Conservation (phyloP, 2,888 invertebrate genomes). For the Neoaliturus tenellus region DNA sequence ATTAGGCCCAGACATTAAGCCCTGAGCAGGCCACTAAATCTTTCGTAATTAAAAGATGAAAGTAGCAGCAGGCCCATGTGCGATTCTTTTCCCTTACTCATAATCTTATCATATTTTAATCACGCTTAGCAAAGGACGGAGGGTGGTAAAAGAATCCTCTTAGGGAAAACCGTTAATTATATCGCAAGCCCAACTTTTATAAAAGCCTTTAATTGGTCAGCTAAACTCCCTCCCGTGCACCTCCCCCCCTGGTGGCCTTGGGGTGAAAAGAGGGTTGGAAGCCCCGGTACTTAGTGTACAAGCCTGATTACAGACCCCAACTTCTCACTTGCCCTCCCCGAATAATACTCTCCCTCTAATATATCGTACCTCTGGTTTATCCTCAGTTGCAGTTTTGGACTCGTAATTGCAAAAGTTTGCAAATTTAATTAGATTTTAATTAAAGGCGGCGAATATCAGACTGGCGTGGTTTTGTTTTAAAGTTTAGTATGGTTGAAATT, state of each 20-base stretch:
- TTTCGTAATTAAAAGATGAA: slow-evolving; percentile 44
- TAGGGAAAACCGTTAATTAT: slow-evolving; percentile 46
- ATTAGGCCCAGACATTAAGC: neutral
- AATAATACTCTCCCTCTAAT: slow-evolving; percentile 19
- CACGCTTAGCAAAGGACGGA: slow-evolving; percentile 16
- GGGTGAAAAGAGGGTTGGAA: slow-evolving; percentile 13
- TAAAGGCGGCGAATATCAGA: too few relatives aligned
- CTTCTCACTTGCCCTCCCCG: slow-evolving; percentile 42
- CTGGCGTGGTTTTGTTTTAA: neutral
- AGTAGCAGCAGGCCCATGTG: slow-evolving; percentile 6
- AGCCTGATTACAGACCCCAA: slow-evolving; percentile 46
- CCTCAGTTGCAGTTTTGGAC: neutral
- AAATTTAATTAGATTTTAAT: slow-evolving; percentile 17
- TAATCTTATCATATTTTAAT: slow-evolving; percentile 53
- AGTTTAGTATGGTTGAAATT: neutral
- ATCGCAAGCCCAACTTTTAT: slow-evolving; percentile 49
- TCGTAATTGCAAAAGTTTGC: slow-evolving; percentile 3
- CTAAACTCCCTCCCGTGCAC: slow-evolving; percentile 26
- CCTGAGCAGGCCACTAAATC: slow-evolving; percentile 3
- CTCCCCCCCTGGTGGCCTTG: too few relatives aligned
- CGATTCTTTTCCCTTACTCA: slow-evolving; percentile 27
- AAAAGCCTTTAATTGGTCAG: slow-evolving; percentile 53
- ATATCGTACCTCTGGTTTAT: slow-evolving; percentile 7
- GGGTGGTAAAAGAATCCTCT: slow-evolving; percentile 48
- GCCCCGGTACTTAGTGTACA: slow-evolving; percentile 47